Base-by-base conservation (phyloP, 2,888 invertebrate species). In the Notocelia uddmanniana region DNA sequence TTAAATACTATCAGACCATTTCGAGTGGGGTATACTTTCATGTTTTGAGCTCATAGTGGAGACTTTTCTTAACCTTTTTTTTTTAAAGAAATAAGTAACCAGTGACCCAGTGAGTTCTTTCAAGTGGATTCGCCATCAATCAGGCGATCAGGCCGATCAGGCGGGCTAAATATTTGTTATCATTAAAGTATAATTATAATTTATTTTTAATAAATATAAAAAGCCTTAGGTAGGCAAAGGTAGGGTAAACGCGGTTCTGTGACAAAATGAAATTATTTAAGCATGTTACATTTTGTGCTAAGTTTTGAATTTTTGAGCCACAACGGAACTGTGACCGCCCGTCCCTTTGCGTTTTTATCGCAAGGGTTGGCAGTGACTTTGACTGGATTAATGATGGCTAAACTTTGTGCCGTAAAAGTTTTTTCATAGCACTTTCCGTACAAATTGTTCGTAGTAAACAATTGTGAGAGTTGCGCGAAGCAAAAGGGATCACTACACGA, bases 291-390 rank as follows among this genome's bases (percentile, higher is more conserved):
- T n/a, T 45, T 6, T 15, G 6, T 41, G 41, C n/a, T 6, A 15
- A 8, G 23, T 26, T 34, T 26, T 54, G 9, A 34, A 31, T 50
- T 64, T 45, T 41, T 18, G 52, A 15, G 21, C 62, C 66, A 13
- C 21, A 41, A 8, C 45, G 8, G 58, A 59, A 70, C 66, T 21
- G 37, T 19, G 15, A 5, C 52, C 23, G 23, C 2, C 21, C 19
- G 26, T 41, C 71, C 37, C 54, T 23, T 60, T 45, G 18, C 21
- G 45, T 59, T 67, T 71, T 62, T 68, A 57, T 48, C 34, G 34
- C 55, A 72, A 72, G 68, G 72, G 72, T 72, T 72, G 48, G 45
- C 67, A 23, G 62, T 62, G 72, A 72, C 72, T 67, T 71, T 55
- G 72, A 50, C 72, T 71, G 55, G 48, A 68, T 72, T 72, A 72